Percentiles rank a stretch among this genome's conserved stretches.
These are phyloP conservation scores for Channallabes apus DNA, from an alignment of 2,797 vertebrate genomes.

Conservation along the genomic window DNA sequence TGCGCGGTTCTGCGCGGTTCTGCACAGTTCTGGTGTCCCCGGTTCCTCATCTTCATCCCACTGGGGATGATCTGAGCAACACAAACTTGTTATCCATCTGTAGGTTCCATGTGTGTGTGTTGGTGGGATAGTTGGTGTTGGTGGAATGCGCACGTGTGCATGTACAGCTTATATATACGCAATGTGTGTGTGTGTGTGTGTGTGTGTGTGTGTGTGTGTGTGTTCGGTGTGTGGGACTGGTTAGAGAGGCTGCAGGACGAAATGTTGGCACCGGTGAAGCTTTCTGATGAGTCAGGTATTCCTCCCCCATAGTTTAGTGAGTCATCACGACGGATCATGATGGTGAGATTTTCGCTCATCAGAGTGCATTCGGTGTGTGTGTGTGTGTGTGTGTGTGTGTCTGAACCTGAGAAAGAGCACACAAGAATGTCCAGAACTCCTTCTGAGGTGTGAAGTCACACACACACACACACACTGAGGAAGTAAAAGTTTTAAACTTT, in stretches of 20 bases:
- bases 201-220: conserved; percentile 38
- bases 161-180: conserved; percentile 22
- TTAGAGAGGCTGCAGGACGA: conserved; percentile 41
- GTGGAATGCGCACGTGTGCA: conserved; percentile 23
- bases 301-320: conserved; percentile 61
- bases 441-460: conserved; percentile 46
- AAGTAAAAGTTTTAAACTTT: conserved; percentile 42
- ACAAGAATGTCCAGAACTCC: conserved; percentile 48
- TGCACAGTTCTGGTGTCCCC: conserved; percentile 9
- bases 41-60: conserved; percentile 22
- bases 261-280: conserved; percentile 52
- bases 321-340: conserved; percentile 50
- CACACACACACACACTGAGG: conserved; percentile 26
- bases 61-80: not conserved
- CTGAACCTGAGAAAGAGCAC: conserved; percentile 58
- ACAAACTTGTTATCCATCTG: conserved; percentile 5
- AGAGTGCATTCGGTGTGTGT: conserved; percentile 54
- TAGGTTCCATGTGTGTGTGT: conserved; percentile 40
- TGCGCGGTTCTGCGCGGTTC: not conserved
- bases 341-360: conserved; percentile 60
- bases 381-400: conserved; percentile 36
- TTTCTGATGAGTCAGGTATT: conserved; percentile 62
- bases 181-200: conserved; percentile 38
- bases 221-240: conserved; percentile 37
- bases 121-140: conserved; percentile 37